Conservation (phyloP, 1,140 invertebrate genomes). For the Piezodorus guildinii region DNA sequence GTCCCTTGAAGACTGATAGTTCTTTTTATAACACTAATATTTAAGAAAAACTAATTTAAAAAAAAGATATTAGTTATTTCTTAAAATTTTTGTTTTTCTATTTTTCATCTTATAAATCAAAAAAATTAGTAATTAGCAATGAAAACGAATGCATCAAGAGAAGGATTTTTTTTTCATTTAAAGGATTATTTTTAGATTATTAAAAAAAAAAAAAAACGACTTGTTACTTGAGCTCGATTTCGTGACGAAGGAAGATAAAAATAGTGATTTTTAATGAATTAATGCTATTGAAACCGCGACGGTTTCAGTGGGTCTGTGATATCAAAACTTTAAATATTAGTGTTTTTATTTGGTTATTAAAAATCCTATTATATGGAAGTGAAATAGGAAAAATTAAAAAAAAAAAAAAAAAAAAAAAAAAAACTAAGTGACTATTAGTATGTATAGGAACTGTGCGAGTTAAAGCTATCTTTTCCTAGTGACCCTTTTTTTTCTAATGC, state of each 20-base stretch:
- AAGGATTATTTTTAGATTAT: too few species aligned
- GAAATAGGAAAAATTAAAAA: neutral
- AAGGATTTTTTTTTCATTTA: too few species aligned
- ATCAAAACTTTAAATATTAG: constrained; percentile 21
- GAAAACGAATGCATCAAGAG: too few species aligned
- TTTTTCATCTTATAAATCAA: too few species aligned
- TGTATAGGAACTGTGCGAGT: constrained; percentile 7
- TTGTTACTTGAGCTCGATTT: constrained; percentile 19
- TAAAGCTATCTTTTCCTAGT: too few species aligned
- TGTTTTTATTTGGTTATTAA: constrained; percentile 19
- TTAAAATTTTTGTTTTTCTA: too few species aligned
- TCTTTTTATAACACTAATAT: constrained; percentile 1
- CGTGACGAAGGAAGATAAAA: constrained; percentile 1
- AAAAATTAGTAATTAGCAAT: too few species aligned
- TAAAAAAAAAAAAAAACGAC: too few species aligned
- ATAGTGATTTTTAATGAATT: constrained; percentile 19
- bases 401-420: constrained; percentile 3
- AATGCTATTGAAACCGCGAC: constrained; percentile 19
- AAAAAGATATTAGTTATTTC: too few species aligned
- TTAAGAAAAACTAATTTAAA: too few species aligned
- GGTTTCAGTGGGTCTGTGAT: constrained; percentile 25
- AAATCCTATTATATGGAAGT: neutral
- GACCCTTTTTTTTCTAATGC: too few species aligned
- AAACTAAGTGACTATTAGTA: constrained; percentile 7
- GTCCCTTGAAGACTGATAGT: constrained; percentile 15